Conservation (phyloP, 2,888 invertebrate species). For the Tenthredo mesomela region DNA sequence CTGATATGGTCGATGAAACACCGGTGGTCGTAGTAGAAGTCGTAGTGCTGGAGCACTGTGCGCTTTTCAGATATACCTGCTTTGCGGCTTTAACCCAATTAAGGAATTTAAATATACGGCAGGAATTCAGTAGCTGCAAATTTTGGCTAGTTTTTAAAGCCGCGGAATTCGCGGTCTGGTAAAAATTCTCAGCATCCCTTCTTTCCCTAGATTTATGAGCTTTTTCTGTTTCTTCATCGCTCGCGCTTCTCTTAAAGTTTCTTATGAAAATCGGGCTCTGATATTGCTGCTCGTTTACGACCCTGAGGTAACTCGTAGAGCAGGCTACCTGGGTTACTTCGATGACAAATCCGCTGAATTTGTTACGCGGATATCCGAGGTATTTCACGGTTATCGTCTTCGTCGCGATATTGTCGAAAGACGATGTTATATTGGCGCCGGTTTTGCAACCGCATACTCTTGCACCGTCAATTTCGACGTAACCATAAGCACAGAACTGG, state of each 20-base stretch:
- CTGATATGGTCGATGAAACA: background rate
- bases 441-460: constrained; percentile 81
- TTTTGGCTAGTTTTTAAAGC: constrained; percentile 44
- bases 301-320: constrained; percentile 69
- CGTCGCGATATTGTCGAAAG: constrained; percentile 60
- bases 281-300: background rate
- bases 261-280: background rate
- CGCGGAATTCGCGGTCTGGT: constrained; percentile 61
- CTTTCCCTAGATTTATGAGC: constrained; percentile 51
- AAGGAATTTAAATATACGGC: constrained; percentile 65
- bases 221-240: background rate
- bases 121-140: constrained; percentile 52
- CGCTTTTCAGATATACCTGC: constrained; percentile 63
- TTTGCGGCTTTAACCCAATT: constrained; percentile 70
- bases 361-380: constrained; percentile 75
- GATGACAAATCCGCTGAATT: constrained; percentile 79
- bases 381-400: constrained; percentile 79
- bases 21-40: background rate
- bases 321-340: constrained; percentile 82
- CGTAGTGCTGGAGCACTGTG: constrained; percentile 59
- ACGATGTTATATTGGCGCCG: constrained; percentile 73
- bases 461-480: constrained; percentile 81
- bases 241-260: background rate
- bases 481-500: constrained; percentile 78
- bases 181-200: constrained; percentile 63